phyloP scores from a whole-genome alignment of 2,113 vertebrate species.

The Bambusicola thoracicus region DNA sequence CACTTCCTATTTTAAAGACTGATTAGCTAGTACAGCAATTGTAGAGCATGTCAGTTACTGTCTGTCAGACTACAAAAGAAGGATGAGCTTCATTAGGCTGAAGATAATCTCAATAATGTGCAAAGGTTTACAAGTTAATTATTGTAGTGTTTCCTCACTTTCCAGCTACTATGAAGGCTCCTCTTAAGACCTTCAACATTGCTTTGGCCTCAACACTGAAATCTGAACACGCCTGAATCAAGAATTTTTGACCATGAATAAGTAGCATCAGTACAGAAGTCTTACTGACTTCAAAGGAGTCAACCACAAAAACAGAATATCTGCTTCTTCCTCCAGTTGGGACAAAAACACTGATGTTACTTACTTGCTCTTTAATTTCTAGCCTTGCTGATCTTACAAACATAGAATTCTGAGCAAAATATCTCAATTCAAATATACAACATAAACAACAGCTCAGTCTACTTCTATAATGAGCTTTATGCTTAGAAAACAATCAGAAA shows the following conservation, averaged over 20 bases:
- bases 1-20: background rate
- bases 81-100: background rate
- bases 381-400: background rate
- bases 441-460: background rate
- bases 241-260: background rate
- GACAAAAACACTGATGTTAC: background rate
- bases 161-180: background rate
- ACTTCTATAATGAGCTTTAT: background rate
- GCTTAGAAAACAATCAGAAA: background rate
- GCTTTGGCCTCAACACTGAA: background rate
- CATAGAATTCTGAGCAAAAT: background rate
- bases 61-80: no score
- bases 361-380: background rate
- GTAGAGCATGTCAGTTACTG: background rate
- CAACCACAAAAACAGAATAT: background rate
- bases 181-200: background rate
- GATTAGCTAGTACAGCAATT: background rate
- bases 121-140: background rate
- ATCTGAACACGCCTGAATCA: background rate
- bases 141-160: background rate
- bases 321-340: background rate
- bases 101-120: background rate
- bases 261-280: background rate
- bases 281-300: background rate
- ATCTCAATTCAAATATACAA: background rate